Conservation (phyloP, 2,113 vertebrate species). For the Gobiocypris rarus region DNA sequence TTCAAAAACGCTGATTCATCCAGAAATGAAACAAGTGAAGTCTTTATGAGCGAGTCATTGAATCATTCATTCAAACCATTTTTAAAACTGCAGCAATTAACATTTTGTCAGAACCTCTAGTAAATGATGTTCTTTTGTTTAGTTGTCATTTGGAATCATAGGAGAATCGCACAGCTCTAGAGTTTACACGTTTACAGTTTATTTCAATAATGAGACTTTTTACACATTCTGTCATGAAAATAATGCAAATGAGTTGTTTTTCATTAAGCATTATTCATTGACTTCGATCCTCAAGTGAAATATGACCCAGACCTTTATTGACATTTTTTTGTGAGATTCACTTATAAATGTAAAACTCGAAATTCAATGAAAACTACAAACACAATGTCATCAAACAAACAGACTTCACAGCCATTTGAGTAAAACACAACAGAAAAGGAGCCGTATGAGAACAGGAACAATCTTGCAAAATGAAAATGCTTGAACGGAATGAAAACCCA, state of each 20-base stretch:
- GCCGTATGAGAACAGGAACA: constrained; percentile 31
- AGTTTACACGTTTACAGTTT: no score
- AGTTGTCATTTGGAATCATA: no score
- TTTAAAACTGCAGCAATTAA: no score
- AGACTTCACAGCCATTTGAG: constrained; percentile 23
- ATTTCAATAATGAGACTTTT: not conserved
- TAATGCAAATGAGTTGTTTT: no score
- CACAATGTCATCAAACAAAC: not conserved
- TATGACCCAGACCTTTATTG: not conserved
- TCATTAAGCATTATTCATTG: not conserved
- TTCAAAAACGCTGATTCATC: no score
- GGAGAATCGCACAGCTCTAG: not conserved
- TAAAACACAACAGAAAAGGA: constrained; percentile 22
- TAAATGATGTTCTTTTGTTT: no score
- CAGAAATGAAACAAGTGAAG: no score
- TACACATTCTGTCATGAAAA: not conserved
- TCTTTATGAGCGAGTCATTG: no score
- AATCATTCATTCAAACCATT: no score
- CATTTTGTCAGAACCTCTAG: no score
- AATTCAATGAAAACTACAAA: constrained; percentile 2
- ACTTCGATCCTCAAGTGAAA: not conserved
- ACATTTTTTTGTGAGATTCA: not conserved
- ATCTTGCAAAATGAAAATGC: constrained; percentile 42
- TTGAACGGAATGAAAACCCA: constrained; percentile 2
- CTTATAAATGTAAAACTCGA: constrained; percentile 25